phyloP scores from a whole-genome alignment of 2,113 vertebrate species.

The Nothoprocta pentlandii region DNA sequence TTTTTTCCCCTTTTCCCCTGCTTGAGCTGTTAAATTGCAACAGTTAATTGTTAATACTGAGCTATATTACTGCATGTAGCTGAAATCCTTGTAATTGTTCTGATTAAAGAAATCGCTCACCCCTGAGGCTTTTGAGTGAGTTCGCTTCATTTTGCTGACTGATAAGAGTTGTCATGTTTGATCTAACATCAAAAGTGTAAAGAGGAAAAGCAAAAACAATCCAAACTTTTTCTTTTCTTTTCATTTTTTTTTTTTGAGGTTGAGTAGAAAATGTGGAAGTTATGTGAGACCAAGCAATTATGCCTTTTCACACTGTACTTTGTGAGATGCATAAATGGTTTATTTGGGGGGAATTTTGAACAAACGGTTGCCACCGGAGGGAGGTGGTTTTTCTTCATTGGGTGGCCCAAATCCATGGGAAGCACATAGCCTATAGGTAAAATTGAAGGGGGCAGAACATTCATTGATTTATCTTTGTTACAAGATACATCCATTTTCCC shows the following conservation, averaged over 20 bases:
- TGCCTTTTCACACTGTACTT: neutral
- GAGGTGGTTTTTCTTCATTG: neutral
- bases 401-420: neutral
- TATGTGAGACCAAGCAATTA: slow-evolving; percentile 19
- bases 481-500: neutral
- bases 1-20: neutral
- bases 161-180: slow-evolving; percentile 25
- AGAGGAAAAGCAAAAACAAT: slow-evolving; percentile 6
- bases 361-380: neutral
- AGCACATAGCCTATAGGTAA: slow-evolving; percentile 31
- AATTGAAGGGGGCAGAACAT: slow-evolving; percentile 1
- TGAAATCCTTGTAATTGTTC: slow-evolving; percentile 23
- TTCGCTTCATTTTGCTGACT: slow-evolving; percentile 42
- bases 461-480: slow-evolving; percentile 48
- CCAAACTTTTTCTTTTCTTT: neutral
- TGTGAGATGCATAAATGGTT: neutral
- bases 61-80: neutral
- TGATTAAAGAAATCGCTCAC: slow-evolving; percentile 40
- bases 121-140: slow-evolving; percentile 20
- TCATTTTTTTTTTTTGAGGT: neutral
- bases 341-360: neutral
- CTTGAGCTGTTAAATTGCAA: slow-evolving; percentile 14
- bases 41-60: neutral
- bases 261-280: neutral
- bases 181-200: slow-evolving; percentile 36